Evolutionary conservation across 2,797 vertebrate species (phyloP).

Genomic region (Ptychobarbus kaznakovi): DNA sequence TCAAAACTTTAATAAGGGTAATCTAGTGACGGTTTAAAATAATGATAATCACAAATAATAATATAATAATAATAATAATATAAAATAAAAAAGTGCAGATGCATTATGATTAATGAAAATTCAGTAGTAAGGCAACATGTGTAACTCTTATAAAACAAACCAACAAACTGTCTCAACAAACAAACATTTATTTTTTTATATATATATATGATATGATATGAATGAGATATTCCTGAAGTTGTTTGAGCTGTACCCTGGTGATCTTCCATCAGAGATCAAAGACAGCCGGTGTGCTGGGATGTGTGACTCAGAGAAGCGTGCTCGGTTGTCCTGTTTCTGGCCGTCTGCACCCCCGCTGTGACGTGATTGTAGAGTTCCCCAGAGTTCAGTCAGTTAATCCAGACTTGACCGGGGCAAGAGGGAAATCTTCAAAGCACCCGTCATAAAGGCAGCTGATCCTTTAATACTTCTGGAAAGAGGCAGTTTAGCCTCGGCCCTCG

Average conservation of each 20-base stretch:
- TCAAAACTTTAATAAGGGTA: no score
- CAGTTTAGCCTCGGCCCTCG: slow-evolving; percentile 14
- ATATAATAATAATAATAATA: no score
- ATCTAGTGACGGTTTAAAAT: no score
- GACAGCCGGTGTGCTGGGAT: slow-evolving; percentile 33
- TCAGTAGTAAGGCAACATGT: no score
- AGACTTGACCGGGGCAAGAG: slow-evolving; percentile 59
- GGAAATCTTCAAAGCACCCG: slow-evolving; percentile 61
- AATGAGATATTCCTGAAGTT: neutral
- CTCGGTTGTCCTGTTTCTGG: slow-evolving; percentile 15
- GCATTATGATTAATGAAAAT: no score
- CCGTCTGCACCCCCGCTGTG: slow-evolving; percentile 38
- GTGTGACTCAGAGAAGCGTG: slow-evolving; percentile 41
- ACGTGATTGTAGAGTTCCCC: slow-evolving; percentile 64
- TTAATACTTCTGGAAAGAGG: slow-evolving; percentile 41
- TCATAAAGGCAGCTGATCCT: slow-evolving; percentile 47
- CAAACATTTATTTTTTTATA: no score
- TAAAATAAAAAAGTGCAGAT: no score
- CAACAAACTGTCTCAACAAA: no score
- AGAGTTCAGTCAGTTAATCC: slow-evolving; percentile 70
- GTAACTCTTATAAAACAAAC: no score
- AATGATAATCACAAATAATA: no score
- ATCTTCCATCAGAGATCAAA: neutral
- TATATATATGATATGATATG: no score
- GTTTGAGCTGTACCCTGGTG: neutral